Conservation (phyloP, 2,888 invertebrate species). For the Drosophila dives region DNA sequence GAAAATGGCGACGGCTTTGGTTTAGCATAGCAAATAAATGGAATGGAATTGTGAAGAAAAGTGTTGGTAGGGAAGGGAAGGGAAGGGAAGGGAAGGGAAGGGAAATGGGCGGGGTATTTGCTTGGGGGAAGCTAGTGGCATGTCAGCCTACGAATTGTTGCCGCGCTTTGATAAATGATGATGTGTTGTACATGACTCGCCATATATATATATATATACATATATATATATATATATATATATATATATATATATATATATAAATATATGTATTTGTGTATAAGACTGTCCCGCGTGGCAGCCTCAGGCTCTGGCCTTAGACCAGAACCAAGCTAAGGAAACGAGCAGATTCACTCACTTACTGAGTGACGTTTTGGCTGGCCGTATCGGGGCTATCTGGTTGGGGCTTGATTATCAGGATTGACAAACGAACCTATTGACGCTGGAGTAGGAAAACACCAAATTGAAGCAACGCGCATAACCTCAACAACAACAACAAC, state of each 20-base stretch:
- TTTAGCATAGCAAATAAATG: conserved; percentile 6
- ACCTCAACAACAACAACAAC: conserved; percentile 25
- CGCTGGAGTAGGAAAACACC: conserved; percentile 32
- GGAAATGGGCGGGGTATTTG: not conserved
- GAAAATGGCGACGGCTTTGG: conserved; percentile 63
- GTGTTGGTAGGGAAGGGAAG: too few species aligned
- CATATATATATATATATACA: conserved; percentile 37
- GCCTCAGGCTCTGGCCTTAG: conserved; percentile 1
- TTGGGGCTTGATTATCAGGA: conserved; percentile 50
- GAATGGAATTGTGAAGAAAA: not conserved
- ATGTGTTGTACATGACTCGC: conserved; percentile 77
- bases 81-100: not conserved
- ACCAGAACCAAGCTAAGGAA: conserved; percentile 14
- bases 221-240: too few species aligned
- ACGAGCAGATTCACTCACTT: conserved; percentile 24
- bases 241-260: not conserved
- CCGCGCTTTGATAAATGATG: conserved; percentile 75
- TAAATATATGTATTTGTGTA: not conserved
- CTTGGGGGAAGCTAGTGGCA: conserved; percentile 13
- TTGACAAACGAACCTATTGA: conserved; percentile 66
- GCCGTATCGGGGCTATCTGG: conserved; percentile 1
- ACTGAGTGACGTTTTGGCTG: conserved; percentile 31
- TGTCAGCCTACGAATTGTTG: conserved; percentile 60
- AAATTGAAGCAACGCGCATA: conserved; percentile 33
- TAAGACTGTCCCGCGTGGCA: not conserved